Base-by-base conservation (phyloP, 35 echinoderm and acorn worm species). In the Ophiothrix spiculata region DNA sequence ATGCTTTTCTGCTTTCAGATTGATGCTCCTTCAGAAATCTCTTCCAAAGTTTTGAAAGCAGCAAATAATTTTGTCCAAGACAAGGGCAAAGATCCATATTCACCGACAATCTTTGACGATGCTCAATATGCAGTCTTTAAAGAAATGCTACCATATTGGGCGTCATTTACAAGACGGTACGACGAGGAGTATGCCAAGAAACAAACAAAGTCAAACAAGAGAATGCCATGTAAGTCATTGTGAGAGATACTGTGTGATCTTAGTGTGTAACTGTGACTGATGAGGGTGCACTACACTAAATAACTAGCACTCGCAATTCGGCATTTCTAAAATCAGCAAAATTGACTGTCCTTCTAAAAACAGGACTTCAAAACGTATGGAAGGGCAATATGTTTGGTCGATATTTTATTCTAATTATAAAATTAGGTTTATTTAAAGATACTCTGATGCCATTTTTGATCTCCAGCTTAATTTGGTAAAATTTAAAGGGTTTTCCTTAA, bases 131-230 rank as follows among this genome's bases (percentile, higher is more conserved):
- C 91, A 23, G 85, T 98, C 31, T 98, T 98, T 74, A 98, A 91
- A 75, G 95, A 98, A 77, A 93, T 94, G 80, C 80, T 98, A 31
- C 90, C 95, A 32, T 98, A 98, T 74, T 98, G 91, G 91, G 88
- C 95, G 0, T 75, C 91, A 6, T 98, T 93, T 83, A 91, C 79
- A 11, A 88, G 87, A 78, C 84, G 91, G 6, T 93, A 88, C 76
- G 56, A 91, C 32, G 77, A 80, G 46, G 33, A 86, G 31, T 42
- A 81, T 0, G 80, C 83, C 31, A 56, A 86, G 0, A 81, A 92
- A 29, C 77, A 56, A 23, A 93, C 16, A 25, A 69, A 69, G 29
- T 6, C 17, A 69, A 4, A 15, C 17, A 69, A 69, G 25, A 69
- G 95, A 86, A 25, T 90, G 15, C 88, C 91, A 86, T 92, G 95